A percentile compares a stretch with the other conserved stretches of the same genome.
Evolutionary conservation across 2,113 vertebrate species (phyloP).

Genomic region (Callionymus lyra): DNA sequence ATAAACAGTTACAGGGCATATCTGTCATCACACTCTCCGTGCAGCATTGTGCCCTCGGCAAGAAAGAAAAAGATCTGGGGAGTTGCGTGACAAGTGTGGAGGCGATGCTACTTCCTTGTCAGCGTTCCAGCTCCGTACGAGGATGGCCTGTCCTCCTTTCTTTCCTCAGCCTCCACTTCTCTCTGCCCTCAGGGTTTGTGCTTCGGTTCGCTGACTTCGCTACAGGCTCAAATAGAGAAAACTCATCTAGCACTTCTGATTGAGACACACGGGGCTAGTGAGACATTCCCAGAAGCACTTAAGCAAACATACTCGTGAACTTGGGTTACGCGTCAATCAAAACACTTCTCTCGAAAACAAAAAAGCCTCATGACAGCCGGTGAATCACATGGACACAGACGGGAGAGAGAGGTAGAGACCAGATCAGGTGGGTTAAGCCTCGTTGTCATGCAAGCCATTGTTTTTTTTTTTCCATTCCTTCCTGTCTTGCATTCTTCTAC

Average conservation of each 20-base stretch:
- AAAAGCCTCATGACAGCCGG: not conserved
- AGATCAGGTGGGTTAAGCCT: constrained; percentile 13
- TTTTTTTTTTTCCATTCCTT: constrained; percentile 67
- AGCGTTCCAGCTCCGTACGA: constrained; percentile 45
- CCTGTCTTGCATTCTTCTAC: constrained; percentile 66
- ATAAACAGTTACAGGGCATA: constrained; percentile 40
- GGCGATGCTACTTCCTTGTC: constrained; percentile 38
- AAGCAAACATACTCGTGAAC: constrained; percentile 25
- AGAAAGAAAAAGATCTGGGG: constrained; percentile 36
- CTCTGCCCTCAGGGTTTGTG: constrained; percentile 31
- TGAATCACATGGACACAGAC: constrained; percentile 12
- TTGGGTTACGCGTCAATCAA: constrained; percentile 32
- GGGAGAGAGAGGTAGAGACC: constrained; percentile 4
- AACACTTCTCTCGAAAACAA: constrained; percentile 7
- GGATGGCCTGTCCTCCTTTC: constrained; percentile 46
- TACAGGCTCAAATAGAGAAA: constrained; percentile 26
- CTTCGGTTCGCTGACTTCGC: constrained; percentile 38
- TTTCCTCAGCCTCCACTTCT: constrained; percentile 25
- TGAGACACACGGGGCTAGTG: constrained; percentile 13
- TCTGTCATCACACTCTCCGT: constrained; percentile 37
- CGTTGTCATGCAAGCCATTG: constrained; percentile 62
- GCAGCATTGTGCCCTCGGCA: constrained; percentile 37
- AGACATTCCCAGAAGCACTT: constrained; percentile 23
- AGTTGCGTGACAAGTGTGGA: constrained; percentile 58
- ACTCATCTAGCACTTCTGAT: constrained; percentile 28